Evolutionary conservation across 2,113 vertebrate species (phyloP), one percentile per base, ranked within the genome.

Genomic region (Centropus unirufus): DNA sequence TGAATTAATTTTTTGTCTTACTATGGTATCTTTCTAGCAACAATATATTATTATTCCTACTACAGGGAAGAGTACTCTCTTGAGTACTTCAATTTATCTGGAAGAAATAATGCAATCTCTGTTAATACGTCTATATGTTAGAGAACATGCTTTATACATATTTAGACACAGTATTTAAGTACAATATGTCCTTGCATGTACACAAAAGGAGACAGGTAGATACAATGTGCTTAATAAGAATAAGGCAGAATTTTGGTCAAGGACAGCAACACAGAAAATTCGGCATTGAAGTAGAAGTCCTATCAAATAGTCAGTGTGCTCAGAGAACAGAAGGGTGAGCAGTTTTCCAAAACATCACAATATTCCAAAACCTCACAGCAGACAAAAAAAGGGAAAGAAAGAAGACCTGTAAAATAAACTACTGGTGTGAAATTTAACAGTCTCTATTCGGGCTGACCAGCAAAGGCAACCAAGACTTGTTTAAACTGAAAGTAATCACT

Each of bases 1-100:
- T 94, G 73, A 95, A 46, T 3, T 39, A 26, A 85, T 87, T 92
- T 97, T 96, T 96, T 26, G 5, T 59, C 34, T 85, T 93, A 83
- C 95, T 96, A 87, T 68, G 52, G 62, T 96, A 62, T 89, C 51
- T 92, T 84, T 57, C 63, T 80, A 51, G 87, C 6, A 23, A 88
- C 86, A 78, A 92, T 42, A 10, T 92, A 88, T 93, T 94, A 74
- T 85, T 94, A 29, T 84, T 96, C 21, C 66, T 93, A 74, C 29
- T 66, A 76, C 39, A 72, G 32, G 58, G 86, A 52, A 94, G 40
- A 94, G 92, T 72, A 89, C 46, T 75, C 30, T 77, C 80, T 42
- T 96, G 87, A 82, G 24, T 87, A n/a, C n/a, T 11, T 67, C 34
- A 66, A 27, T 91, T 95, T 10, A 76, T 59, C 51, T 79, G 59